phyloP scores from a whole-genome alignment of 2,888 invertebrate species.

The Onthophagus sagittarius region DNA sequence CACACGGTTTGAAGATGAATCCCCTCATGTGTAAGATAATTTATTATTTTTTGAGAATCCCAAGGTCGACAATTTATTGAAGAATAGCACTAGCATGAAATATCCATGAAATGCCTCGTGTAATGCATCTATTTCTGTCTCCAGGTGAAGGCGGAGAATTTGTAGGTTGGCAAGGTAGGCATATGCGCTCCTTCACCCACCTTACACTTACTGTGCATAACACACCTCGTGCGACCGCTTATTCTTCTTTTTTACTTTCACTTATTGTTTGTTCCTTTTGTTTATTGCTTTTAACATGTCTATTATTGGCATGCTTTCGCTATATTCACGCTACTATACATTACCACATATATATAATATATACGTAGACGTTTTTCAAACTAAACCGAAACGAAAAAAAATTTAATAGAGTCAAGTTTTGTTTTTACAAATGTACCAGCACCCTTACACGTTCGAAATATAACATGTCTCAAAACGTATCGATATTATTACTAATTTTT shows the following conservation, averaged over 20 bases:
- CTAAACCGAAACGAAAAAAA: not conserved
- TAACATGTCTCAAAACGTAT: not conserved
- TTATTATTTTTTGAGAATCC: not conserved
- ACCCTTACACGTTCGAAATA: not conserved
- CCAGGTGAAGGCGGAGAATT: slow-evolving; percentile 74
- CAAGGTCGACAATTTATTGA: not conserved
- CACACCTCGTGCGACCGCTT: slow-evolving; percentile 32
- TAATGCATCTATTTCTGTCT: slow-evolving; percentile 59
- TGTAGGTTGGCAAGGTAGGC: slow-evolving; percentile 75
- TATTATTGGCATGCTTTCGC: slow-evolving; percentile 45
- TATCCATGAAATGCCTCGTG: slow-evolving; percentile 50
- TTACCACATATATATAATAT: slow-evolving; percentile 19
- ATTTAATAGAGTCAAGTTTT: not conserved
- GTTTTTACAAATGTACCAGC: not conserved
- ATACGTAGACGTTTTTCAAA: slow-evolving; percentile 1
- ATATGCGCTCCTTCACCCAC: slow-evolving; percentile 54
- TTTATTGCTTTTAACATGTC: slow-evolving; percentile 37
- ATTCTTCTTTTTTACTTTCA: slow-evolving; percentile 41
- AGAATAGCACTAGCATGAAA: slow-evolving; percentile 47
- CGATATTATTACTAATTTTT: not conserved
- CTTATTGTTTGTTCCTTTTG: not conserved
- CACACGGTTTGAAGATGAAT: not conserved
- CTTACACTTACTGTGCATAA: slow-evolving; percentile 26
- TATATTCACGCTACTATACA: slow-evolving; percentile 33
- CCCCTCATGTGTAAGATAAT: not conserved